Conservation (phyloP, 2,888 invertebrate species). For the Hybos culiciformis region DNA sequence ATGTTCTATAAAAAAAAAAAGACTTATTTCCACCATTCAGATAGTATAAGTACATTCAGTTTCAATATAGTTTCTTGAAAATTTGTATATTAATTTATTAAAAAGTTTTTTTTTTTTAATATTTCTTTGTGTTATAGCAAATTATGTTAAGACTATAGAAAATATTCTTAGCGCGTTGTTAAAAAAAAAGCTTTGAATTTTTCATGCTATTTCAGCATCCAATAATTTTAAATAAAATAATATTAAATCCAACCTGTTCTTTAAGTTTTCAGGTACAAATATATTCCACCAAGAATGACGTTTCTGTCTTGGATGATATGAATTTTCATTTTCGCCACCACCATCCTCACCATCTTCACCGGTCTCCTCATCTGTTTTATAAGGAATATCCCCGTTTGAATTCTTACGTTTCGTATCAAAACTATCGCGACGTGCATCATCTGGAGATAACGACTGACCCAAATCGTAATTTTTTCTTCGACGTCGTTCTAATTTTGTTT, state of each 20-base stretch:
- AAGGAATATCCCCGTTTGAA: not conserved
- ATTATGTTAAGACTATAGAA: too few species aligned
- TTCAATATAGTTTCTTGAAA: too few species aligned
- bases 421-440: conserved; percentile 10
- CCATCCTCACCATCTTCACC: conserved; percentile 17
- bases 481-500: conserved; percentile 33
- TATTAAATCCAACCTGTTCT: conserved; percentile 43
- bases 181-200: too few species aligned
- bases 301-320: conserved; percentile 43
- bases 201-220: too few species aligned
- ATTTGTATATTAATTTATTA: too few species aligned
- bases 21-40: too few species aligned
- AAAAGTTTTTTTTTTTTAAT: too few species aligned
- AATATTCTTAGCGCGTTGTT: too few species aligned
- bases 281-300: conserved; percentile 83
- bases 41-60: too few species aligned
- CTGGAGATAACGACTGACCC: conserved; percentile 23
- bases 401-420: too few species aligned
- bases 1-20: too few species aligned
- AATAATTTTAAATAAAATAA: conserved; percentile 11
- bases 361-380: conserved; percentile 1
- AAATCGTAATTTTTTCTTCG: conserved; percentile 32
- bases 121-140: too few species aligned
- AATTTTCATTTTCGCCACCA: conserved; percentile 23
- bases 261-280: conserved; percentile 62